These are phyloP conservation scores for Aphelenchoides besseyi DNA, from an alignment of 1,140 invertebrate species.

Conservation along the genomic window DNA sequence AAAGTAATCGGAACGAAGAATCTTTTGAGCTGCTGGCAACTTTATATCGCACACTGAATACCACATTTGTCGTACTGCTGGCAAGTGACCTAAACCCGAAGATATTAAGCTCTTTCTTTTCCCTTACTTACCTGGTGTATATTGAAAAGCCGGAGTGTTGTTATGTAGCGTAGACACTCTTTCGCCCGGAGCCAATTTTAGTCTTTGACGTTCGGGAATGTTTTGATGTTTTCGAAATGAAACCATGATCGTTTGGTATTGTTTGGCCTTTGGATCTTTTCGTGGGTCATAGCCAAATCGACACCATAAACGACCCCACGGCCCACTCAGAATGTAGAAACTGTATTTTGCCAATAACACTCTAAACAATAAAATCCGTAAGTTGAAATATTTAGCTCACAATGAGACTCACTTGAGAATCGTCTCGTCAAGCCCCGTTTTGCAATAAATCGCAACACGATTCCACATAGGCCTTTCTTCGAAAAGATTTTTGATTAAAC, in stretches of 20 bases:
- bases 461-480: constrained; percentile 61
- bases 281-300: constrained; percentile 62
- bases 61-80: constrained; percentile 59
- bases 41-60: constrained; percentile 58
- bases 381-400: constrained; percentile 10
- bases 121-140: constrained; percentile 43
- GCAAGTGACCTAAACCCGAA: constrained; percentile 41
- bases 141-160: constrained; percentile 32
- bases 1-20: constrained; percentile 28
- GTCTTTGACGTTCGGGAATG: constrained; percentile 56
- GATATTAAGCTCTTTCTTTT: too few species aligned
- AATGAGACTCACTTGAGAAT: constrained; percentile 49
- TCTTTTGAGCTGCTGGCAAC: constrained; percentile 47
- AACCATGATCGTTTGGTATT: constrained; percentile 61
- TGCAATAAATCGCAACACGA: constrained; percentile 41
- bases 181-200: constrained; percentile 44
- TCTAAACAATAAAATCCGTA: constrained; percentile 36
- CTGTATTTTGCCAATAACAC: constrained; percentile 58
- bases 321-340: constrained; percentile 60
- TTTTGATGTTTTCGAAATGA: constrained; percentile 50
- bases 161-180: constrained; percentile 8
- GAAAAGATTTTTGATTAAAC: constrained; percentile 48
- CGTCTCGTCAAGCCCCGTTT: constrained; percentile 51
- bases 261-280: constrained; percentile 39
- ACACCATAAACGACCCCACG: constrained; percentile 62